Percentiles rank a stretch among this genome's conserved stretches.
Conservation (phyloP, 2,113 vertebrate genomes). For the Sapajus apella region DNA sequence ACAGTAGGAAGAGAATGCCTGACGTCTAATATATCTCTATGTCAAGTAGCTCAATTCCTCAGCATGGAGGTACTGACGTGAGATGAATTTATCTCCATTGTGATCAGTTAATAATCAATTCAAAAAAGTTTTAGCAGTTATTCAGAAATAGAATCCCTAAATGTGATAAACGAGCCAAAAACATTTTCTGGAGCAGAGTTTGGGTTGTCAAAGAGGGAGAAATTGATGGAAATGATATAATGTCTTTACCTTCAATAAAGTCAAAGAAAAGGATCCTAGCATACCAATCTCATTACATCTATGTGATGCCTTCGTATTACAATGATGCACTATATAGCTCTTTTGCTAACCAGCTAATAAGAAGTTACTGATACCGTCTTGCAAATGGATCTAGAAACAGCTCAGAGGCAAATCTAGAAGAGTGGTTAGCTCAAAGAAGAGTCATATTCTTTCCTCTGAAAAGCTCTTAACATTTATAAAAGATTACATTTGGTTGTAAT, state of each 20-base stretch:
- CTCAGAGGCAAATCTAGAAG: not conserved
- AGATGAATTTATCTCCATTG: not conserved
- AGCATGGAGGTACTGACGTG: not conserved
- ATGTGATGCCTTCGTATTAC: not conserved
- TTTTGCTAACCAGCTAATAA: not conserved
- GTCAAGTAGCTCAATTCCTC: not conserved
- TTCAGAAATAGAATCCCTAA: not conserved
- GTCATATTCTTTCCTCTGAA: not conserved
- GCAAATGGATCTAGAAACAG: not conserved
- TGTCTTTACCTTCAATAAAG: not conserved
- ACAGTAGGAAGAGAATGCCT: not conserved
- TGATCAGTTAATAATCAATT: not conserved
- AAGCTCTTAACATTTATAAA: not conserved
- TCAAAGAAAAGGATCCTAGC: not conserved
- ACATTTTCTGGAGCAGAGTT: not conserved
- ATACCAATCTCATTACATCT: not conserved
- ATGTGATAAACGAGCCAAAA: not conserved
- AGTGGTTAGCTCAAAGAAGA: not conserved
- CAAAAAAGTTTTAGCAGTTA: not conserved
- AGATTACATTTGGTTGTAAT: not conserved
- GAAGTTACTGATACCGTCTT: not conserved
- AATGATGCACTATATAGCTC: not conserved
- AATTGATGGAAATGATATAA: not conserved
- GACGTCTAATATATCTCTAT: not conserved
- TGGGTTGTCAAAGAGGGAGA: not conserved